phyloP scores from a whole-genome alignment of 2,113 vertebrate species.

The Heterochromis multidens region DNA sequence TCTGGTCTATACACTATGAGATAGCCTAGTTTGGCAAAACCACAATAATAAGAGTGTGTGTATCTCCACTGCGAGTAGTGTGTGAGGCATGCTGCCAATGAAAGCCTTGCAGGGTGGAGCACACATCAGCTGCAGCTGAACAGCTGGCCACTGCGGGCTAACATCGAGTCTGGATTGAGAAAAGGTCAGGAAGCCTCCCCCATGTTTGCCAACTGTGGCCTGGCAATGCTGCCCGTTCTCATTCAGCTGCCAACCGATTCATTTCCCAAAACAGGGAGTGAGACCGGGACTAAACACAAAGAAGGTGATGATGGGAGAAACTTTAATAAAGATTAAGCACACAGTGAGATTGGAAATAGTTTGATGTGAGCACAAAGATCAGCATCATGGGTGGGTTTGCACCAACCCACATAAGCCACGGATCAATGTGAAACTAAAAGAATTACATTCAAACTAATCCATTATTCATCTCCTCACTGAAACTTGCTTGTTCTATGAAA shows the following conservation, averaged over 20 bases:
- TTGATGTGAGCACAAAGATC: neutral
- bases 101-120: slow-evolving; percentile 67
- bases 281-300: neutral
- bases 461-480: neutral
- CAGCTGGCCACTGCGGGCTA: slow-evolving; percentile 63
- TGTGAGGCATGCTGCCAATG: slow-evolving; percentile 57
- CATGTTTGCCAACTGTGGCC: slow-evolving; percentile 43
- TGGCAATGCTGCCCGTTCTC: slow-evolving; percentile 33
- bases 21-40: slow-evolving; percentile 22
- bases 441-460: neutral
- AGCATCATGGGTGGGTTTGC: neutral
- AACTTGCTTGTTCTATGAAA: neutral
- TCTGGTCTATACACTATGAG: slow-evolving; percentile 6
- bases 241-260: neutral
- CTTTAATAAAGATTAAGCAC: neutral
- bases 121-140: slow-evolving; percentile 62
- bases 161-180: slow-evolving; percentile 18
- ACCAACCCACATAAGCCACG: neutral
- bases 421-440: neutral
- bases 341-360: neutral
- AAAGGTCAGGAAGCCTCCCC: slow-evolving; percentile 40
- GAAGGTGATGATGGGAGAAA: neutral
- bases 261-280: slow-evolving; percentile 17
- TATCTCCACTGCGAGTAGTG: slow-evolving; percentile 3
- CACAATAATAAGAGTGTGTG: slow-evolving; percentile 29